phyloP scores from a whole-genome alignment of 1,140 invertebrate genomes.

The Zaprionus vittiger region DNA sequence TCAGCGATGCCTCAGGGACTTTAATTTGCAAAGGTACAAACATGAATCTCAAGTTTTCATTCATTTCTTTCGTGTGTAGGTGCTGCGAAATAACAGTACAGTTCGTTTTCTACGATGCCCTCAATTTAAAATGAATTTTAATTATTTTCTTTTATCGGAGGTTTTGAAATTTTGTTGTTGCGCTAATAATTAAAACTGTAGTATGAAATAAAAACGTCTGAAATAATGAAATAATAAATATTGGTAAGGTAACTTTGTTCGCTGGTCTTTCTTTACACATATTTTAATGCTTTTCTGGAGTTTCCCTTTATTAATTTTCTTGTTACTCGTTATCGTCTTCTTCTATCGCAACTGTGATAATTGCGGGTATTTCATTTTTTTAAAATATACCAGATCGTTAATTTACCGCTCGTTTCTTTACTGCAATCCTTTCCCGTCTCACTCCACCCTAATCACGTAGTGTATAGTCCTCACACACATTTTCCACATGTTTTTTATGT shows the following conservation, averaged over 20 bases:
- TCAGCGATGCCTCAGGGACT: not conserved
- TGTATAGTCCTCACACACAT: conserved; percentile 25
- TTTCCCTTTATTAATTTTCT: conserved; percentile 40
- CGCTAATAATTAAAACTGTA: too few species aligned
- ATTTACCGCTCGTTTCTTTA: conserved; percentile 35
- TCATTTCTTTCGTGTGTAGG: not conserved
- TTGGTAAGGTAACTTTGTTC: too few species aligned
- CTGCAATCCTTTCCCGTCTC: not conserved
- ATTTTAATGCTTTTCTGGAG: not conserved
- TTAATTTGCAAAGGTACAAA: not conserved
- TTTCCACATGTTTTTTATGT: conserved; percentile 52
- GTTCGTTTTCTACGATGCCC: not conserved
- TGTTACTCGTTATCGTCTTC: conserved; percentile 34
- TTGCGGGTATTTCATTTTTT: conserved; percentile 27
- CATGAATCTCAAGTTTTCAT: conserved; percentile 21
- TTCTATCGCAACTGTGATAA: conserved; percentile 21
- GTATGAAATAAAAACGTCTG: too few species aligned
- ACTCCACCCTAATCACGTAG: conserved; percentile 13
- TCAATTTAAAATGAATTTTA: not conserved
- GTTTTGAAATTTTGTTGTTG: not conserved
- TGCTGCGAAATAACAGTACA: not conserved
- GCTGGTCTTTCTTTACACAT: not conserved
- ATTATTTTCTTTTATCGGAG: not conserved
- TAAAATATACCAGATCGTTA: conserved; percentile 42
- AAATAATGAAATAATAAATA: too few species aligned